phyloP scores from a whole-genome alignment of 2,888 invertebrate species.

The Nomada fabriciana region DNA sequence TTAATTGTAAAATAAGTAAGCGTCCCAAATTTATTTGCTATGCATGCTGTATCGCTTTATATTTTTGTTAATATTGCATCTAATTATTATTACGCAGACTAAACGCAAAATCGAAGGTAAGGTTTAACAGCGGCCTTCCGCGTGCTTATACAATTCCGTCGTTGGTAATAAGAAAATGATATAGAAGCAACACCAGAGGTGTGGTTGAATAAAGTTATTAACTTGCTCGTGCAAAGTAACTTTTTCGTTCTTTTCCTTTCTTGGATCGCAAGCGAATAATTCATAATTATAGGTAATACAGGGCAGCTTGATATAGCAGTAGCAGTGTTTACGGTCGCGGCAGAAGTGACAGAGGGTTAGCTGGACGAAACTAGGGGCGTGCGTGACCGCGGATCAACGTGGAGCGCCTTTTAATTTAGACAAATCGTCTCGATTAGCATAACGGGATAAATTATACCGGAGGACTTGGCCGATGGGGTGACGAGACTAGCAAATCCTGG shows the following conservation, averaged over 20 bases:
- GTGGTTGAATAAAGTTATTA: too few species aligned
- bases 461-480: conserved; percentile 76
- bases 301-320: conserved; percentile 36
- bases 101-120: too few species aligned
- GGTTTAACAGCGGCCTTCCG: too few species aligned
- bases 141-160: too few species aligned
- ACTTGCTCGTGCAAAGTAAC: too few species aligned
- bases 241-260: not conserved
- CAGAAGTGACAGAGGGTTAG: conserved; percentile 40
- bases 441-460: conserved; percentile 84
- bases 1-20: too few species aligned
- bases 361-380: conserved; percentile 64
- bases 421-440: conserved; percentile 85
- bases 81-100: too few species aligned
- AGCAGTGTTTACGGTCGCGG: conserved; percentile 47
- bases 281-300: not conserved
- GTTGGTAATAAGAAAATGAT: too few species aligned
- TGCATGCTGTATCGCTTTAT: too few species aligned
- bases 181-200: too few species aligned
- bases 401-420: conserved; percentile 84
- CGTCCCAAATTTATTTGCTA: too few species aligned
- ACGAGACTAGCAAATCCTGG: conserved; percentile 65
- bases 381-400: conserved; percentile 73
- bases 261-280: not conserved
- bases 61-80: too few species aligned